Conservation (phyloP, 2,113 vertebrate genomes). For the Sturnus vulgaris region DNA sequence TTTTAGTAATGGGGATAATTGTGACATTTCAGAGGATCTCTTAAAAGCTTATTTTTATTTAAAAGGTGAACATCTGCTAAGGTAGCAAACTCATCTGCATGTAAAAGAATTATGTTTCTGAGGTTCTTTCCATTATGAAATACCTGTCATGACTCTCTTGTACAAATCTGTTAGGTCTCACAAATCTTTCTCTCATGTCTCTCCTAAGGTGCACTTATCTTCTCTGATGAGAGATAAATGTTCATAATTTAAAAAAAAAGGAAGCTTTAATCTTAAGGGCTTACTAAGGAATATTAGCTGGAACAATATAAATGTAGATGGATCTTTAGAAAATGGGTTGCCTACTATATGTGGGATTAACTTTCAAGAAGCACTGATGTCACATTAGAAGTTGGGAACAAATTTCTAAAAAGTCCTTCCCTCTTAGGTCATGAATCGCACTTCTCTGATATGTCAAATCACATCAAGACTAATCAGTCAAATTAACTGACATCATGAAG, state of each 20-base stretch:
- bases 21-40: constrained; percentile 49
- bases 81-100: constrained; percentile 36
- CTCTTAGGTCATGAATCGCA: constrained; percentile 25
- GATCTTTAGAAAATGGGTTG: constrained; percentile 21
- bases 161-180: constrained; percentile 40
- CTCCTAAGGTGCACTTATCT: constrained; percentile 44
- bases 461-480: constrained; percentile 26
- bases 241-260: neutral
- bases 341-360: neutral
- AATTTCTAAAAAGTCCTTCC: constrained; percentile 23
- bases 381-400: constrained; percentile 8
- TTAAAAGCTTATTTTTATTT: constrained; percentile 67
- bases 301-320: constrained; percentile 23
- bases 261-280: constrained; percentile 31
- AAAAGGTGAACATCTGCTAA: constrained; percentile 60
- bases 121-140: constrained; percentile 53
- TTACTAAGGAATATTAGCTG: constrained; percentile 39
- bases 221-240: constrained; percentile 60
- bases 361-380: constrained; percentile 14
- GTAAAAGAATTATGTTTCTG: constrained; percentile 50
- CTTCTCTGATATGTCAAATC: constrained; percentile 24
- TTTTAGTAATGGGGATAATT: constrained; percentile 62
- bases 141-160: constrained; percentile 49
- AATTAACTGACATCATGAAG: constrained; percentile 5
- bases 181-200: constrained; percentile 53